Base-by-base conservation (phyloP, 1,140 invertebrate genomes). In the Orchestia grillus region DNA sequence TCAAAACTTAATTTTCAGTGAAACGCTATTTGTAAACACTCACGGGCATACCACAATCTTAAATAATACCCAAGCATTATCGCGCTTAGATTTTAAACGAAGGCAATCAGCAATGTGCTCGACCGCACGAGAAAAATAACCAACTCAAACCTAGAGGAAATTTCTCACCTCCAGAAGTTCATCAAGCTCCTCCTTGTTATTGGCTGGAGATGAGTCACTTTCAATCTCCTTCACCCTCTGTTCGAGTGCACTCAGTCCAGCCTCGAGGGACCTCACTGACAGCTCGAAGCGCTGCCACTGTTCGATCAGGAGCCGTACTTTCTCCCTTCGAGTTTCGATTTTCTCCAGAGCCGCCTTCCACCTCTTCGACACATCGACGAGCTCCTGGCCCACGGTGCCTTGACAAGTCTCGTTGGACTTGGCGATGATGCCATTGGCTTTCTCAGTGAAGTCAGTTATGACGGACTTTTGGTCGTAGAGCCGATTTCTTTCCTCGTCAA, bases 191-290 rank as follows among this genome's bases (percentile, higher is more conserved):
- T 97, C 96, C 41, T 96, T 96, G 87, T 96, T 96, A 42, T 95
- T 47, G 43, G 43, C 45, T 19, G 44, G 57, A 28, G 95, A 96
- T 95, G 53, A 96, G 96, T 92, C 96, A 44, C 98, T 98, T 97
- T 99, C 98, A 92, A 99, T 97, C 97, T 98, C 98, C 96, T 98
- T 98, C 96, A 98, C 98, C 91, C 98, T 98, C 97, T 99, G 98
- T 96, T 98, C 98, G 43, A 98, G 97, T 43, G 97, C 97, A 96
- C 97, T 98, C 4, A 98, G 96, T 95, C 98, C 97, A 96, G 97
- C 98, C 97, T 98, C 98, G 97, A 98, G 98, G 92, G 97, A 97
- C 96, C 98, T 98, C 97, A 98, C 98, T 96, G 98, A 98, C 3
- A 97, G 97, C 97, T 98, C 98, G 97, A 98, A 98, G 96, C 98